These are phyloP conservation scores for Polymixis flavicincta DNA, from an alignment of 2,888 invertebrate species.

Conservation along the genomic window DNA sequence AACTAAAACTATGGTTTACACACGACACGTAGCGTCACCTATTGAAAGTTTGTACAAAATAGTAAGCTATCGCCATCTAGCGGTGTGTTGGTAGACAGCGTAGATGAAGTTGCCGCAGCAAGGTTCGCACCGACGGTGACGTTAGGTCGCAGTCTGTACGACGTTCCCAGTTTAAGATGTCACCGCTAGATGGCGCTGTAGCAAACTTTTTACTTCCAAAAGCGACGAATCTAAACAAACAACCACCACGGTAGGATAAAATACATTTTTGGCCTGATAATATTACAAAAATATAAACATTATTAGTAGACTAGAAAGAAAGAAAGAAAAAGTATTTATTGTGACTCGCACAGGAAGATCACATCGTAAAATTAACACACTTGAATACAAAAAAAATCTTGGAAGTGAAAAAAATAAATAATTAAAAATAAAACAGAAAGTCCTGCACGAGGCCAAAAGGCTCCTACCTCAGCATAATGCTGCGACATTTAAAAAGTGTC, in stretches of 20 bases:
- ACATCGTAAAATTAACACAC: too few relatives aligned
- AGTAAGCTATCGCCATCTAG: constrained; percentile 33
- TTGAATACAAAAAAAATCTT: too few relatives aligned
- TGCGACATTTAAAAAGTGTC: too few relatives aligned
- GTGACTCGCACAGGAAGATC: too few relatives aligned
- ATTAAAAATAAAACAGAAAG: too few relatives aligned
- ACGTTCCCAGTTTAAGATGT: not conserved
- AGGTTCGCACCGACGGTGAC: accelerated
- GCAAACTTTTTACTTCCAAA: not conserved
- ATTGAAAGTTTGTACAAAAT: not conserved
- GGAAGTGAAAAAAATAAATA: too few relatives aligned
- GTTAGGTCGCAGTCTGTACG: not conserved
- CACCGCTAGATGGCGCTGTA: constrained; percentile 56
- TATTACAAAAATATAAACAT: not conserved
- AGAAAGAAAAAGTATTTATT: too few relatives aligned
- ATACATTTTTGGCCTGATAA: not conserved
- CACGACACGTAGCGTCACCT: constrained; percentile 32
- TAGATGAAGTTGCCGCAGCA: accelerated
- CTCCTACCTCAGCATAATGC: too few relatives aligned
- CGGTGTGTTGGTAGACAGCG: not conserved
- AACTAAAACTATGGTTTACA: too few relatives aligned
- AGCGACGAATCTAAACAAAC: not conserved
- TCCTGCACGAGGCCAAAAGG: too few relatives aligned
- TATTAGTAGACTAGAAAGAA: too few relatives aligned
- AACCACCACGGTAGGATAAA: not conserved